These are phyloP conservation scores for Mirza zaza DNA, from an alignment of 2,113 vertebrate genomes.

Conservation along the genomic window DNA sequence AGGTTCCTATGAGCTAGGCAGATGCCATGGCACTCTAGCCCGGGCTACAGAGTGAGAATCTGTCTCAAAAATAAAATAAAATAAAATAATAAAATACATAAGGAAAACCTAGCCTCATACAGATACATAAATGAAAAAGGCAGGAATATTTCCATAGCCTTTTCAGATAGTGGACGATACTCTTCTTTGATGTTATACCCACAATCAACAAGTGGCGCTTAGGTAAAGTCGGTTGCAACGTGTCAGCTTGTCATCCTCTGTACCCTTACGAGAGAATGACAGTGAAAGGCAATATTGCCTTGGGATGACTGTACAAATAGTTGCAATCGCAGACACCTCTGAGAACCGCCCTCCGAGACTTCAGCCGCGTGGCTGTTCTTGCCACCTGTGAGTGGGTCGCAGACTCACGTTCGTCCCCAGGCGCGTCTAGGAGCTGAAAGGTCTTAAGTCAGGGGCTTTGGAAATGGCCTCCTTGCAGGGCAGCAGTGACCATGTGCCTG, in stretches of 20 bases:
- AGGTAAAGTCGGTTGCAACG: too few species aligned
- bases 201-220: background rate
- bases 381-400: background rate
- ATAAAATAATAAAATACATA: too few species aligned
- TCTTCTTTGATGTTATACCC: background rate
- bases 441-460: background rate
- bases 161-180: too few species aligned
- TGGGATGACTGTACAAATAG: background rate
- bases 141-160: too few species aligned
- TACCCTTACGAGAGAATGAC: background rate
- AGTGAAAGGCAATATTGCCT: background rate
- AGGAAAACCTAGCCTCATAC: background rate
- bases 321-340: background rate
- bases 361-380: background rate
- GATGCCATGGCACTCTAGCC: too few species aligned
- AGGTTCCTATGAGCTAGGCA: too few species aligned
- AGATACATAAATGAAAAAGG: background rate
- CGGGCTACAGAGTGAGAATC: too few species aligned
- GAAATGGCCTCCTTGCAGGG: background rate
- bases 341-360: background rate
- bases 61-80: too few species aligned
- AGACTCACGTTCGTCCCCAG: background rate
- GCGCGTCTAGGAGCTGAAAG: background rate
- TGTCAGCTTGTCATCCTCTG: background rate
- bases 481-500: background rate